These are phyloP conservation scores for Carpatolechia fugitivella DNA, from an alignment of 2,888 invertebrate species.

Conservation along the genomic window DNA sequence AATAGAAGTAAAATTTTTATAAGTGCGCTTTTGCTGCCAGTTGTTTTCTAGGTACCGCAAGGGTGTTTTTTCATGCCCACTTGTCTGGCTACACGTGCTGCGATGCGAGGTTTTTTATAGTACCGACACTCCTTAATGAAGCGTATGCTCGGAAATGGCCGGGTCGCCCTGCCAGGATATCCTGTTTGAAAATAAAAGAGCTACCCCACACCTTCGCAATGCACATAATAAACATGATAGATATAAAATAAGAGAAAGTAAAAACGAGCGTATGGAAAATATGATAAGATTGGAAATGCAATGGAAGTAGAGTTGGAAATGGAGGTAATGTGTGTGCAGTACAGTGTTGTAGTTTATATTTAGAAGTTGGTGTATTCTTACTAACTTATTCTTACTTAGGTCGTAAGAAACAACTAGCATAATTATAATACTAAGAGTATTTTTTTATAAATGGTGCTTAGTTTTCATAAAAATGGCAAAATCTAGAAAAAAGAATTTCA, in stretches of 20 bases:
- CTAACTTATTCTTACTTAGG: too few relatives aligned
- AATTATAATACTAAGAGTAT: too few relatives aligned
- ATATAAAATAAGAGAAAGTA: too few relatives aligned
- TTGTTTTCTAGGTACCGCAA: background rate
- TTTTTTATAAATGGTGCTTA: too few relatives aligned
- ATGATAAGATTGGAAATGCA: conserved; percentile 33
- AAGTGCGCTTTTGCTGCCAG: background rate
- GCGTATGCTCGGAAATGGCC: conserved; percentile 60
- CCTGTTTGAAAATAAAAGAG: conserved; percentile 70
- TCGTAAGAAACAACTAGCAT: too few relatives aligned
- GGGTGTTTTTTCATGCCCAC: conserved; percentile 40
- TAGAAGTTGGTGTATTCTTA: too few relatives aligned
- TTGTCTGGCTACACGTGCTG: conserved; percentile 62
- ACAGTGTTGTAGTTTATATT: too few relatives aligned
- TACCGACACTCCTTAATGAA: conserved; percentile 53
- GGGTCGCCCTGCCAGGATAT: conserved; percentile 62
- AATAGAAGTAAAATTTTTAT: background rate
- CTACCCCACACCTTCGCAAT: conserved; percentile 55
- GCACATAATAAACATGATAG: conserved; percentile 2
- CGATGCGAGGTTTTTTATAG: conserved; percentile 53
- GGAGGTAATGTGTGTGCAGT: background rate
- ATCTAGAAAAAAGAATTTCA: too few relatives aligned
- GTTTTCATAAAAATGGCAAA: too few relatives aligned
- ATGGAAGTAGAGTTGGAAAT: conserved; percentile 13
- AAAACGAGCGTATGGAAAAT: background rate